These are phyloP conservation scores for Odocoileus hemionus DNA, from an alignment of 2,113 vertebrate genomes.

Conservation along the genomic window DNA sequence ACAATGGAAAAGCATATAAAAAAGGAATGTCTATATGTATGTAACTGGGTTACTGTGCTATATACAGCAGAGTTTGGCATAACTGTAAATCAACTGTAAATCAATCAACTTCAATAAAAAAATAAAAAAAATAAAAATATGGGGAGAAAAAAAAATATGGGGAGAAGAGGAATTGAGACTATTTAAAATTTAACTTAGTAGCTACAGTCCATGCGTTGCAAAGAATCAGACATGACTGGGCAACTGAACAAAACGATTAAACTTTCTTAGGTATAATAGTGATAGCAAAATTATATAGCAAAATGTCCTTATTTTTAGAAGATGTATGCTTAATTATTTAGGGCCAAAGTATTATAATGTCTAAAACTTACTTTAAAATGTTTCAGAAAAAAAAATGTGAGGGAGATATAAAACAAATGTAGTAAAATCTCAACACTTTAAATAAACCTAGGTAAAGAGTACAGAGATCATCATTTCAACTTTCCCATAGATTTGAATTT, in stretches of 20 bases:
- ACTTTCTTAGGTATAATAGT: background rate
- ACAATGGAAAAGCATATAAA: background rate
- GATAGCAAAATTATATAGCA: background rate
- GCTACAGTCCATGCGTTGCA: background rate
- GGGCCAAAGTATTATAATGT: background rate
- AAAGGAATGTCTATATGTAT: background rate
- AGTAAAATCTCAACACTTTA: background rate
- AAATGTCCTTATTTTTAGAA: background rate
- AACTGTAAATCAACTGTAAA: background rate
- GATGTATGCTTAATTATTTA: background rate
- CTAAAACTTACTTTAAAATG: background rate
- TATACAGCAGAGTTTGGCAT: background rate
- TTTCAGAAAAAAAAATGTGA: background rate
- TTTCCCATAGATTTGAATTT: background rate
- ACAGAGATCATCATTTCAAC: background rate
- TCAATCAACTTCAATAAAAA: background rate
- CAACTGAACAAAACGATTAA: background rate
- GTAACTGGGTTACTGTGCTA: background rate
- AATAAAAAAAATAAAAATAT: background rate
- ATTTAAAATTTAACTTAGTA: background rate
- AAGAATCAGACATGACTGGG: background rate
- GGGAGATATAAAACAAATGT: background rate
- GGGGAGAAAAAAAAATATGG: background rate
- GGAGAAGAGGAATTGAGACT: background rate
- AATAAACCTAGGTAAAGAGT: background rate